Conservation (phyloP, 2,113 vertebrate species). For the Cheirogaleus medius region DNA sequence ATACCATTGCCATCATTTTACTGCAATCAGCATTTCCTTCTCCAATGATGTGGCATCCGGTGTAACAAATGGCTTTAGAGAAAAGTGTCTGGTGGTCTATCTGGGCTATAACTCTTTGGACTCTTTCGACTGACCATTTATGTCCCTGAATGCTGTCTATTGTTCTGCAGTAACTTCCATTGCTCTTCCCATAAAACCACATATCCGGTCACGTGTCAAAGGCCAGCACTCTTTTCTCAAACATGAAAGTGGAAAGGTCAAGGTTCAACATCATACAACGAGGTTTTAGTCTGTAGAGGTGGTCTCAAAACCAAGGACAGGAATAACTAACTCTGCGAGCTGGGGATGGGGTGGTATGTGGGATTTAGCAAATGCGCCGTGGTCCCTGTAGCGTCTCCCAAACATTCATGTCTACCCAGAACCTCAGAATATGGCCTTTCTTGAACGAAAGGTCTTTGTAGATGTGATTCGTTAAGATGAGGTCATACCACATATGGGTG, state of each 20-base stretch:
- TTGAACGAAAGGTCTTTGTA: not conserved
- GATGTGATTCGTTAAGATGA: not conserved
- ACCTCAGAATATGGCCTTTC: not conserved
- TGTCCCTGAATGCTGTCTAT: not conserved
- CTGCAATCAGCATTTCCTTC: not conserved
- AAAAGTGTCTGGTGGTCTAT: not conserved
- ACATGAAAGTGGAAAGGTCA: not conserved
- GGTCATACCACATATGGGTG: accelerated
- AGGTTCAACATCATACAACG: not conserved
- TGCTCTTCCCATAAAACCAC: not conserved
- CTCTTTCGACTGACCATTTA: too few relatives aligned
- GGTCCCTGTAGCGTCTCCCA: not conserved
- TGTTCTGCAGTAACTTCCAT: not conserved
- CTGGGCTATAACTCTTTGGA: not conserved
- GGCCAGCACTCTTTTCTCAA: not conserved
- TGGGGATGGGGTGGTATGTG: accelerated
- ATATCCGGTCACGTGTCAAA: not conserved
- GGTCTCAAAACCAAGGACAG: not conserved
- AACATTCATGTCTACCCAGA: not conserved
- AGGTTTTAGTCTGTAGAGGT: not conserved
- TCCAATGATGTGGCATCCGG: too few relatives aligned
- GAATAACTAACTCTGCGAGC: not conserved
- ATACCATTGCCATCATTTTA: not conserved
- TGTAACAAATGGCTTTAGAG: not conserved
- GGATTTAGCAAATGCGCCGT: accelerated